Evolutionary conservation across 2,797 vertebrate genomes (phyloP), one percentile per base, ranked within the genome.

Genomic region (Pangasius djambal): DNA sequence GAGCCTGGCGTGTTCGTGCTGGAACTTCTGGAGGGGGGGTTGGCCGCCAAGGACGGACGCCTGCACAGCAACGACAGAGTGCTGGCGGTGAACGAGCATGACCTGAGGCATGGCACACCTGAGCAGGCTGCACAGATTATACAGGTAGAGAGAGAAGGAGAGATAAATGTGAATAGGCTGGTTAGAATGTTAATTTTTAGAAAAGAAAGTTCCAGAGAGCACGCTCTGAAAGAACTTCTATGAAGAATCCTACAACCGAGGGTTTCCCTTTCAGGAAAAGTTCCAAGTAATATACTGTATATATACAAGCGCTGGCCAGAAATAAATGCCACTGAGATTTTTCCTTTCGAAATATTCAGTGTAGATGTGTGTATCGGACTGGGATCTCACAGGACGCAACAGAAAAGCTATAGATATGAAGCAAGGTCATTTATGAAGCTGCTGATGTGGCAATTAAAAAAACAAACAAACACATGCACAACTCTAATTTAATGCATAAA

Each of bases 91-190:
- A 99, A 99, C 0, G 98, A 99, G 0, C 98, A 99, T 15, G 98
- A 99, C 94, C 92, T 99, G 89, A 97, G 98, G 90, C 97, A 98
- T 0, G 99, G 98, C 85, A 99, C 99, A 0, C 99, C 99, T 0
- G 99, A 99, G 94, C 97, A 98, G 20, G 99, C 99, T 0, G 99
- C 99, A 59, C 99, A 99, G 95, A 97, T 99, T 91, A 99, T 99
- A 93, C 99, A 99, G 98, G 98, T 99, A 94, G 88, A 86, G 34
- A 16, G 44, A 86, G 6, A 52, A 16, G 94, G 88, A 86, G 44
- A 28, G n/a, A 86, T 34, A 2, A 48, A 63, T 85, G n/a, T 34
- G 65, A 67, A 52, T 52, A 55, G 15, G 18, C 28, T 57, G 52
- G 15, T 22, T 57, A 25, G 18, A 12, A 50, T 16, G 0, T 3